Conservation (phyloP, 1,140 invertebrate genomes). For the Platorchestia sp. region DNA sequence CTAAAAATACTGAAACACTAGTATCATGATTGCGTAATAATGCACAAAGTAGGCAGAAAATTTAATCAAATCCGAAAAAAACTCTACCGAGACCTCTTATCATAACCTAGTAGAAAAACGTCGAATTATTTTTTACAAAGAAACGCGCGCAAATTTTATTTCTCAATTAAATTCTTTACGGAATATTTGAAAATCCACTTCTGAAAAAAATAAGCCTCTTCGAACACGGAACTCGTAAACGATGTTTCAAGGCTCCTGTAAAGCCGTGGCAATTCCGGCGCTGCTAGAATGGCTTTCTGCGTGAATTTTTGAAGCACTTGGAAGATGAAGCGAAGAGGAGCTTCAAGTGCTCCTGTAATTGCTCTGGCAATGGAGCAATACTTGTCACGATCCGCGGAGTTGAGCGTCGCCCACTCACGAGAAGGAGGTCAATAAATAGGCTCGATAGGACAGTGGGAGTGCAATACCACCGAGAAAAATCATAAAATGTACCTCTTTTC, state of each 20-base stretch:
- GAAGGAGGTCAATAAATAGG: not conserved
- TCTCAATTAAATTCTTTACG: not conserved
- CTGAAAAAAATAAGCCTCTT: not conserved
- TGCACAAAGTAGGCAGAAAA: too few species aligned
- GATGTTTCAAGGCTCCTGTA: not conserved
- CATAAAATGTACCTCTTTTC: not conserved
- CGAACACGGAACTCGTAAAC: not conserved
- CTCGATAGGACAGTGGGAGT: not conserved
- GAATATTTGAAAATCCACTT: not conserved
- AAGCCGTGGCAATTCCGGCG: not conserved
- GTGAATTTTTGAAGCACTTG: not conserved
- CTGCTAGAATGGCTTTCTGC: not conserved
- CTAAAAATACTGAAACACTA: too few species aligned
- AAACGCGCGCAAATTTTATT: not conserved
- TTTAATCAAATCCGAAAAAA: not conserved
- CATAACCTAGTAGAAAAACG: not conserved
- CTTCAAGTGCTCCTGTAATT: not conserved
- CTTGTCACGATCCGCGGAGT: not conserved
- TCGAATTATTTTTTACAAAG: not conserved
- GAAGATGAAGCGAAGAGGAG: not conserved
- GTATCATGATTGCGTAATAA: too few species aligned
- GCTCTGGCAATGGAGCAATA: not conserved
- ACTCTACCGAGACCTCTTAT: not conserved
- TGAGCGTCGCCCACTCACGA: not conserved
- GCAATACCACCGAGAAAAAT: slow-evolving; percentile 34